Base-by-base conservation (phyloP, 2,113 vertebrate genomes). In the Archocentrus centrarchus region DNA sequence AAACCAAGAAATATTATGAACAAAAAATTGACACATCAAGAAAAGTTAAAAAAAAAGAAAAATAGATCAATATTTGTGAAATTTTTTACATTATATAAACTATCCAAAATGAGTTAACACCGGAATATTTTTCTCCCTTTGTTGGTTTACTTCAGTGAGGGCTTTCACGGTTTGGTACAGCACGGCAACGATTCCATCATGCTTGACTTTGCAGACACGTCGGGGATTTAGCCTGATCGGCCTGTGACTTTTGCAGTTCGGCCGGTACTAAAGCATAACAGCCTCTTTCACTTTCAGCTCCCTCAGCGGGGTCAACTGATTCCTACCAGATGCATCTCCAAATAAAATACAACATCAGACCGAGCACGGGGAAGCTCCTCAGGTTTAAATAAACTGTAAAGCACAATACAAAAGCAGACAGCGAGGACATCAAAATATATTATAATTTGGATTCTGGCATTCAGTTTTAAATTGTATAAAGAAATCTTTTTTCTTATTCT, bases 271-370 rank as follows among this genome's bases (percentile, higher is more conserved):
- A 91, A 92, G 79, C 85, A 84, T 76, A 92, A 94, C 89, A 94
- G 89, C 84, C 88, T 84, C 92, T 93, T 93, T 93, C 86, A 92
- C 91, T 93, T 90, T 91, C 55, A 88, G 88, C 81, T 92, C 93
- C 87, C 90, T 88, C 83, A 75, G 85, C 77, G 80, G 80, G 83
- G 84, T 90, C 88, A 89, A 59, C 82, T 91, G 90, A 93, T 92
- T 92, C 85, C 87, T 88, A 88, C 86, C 91, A 92, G 86, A 93
- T 90, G 88, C 92, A 93, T 88, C 68, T 83, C 75, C 85, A 91
- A 80, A 92, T 87, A 86, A 94, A 94, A 92, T 73, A 86, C 32
- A 88, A 44, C 81, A 82, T 75, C 59, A 75, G 53, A 79, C 59
- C 37, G 37, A 62, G 77, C 64, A 22, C n/a, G 39, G 55, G 44